Base-by-base conservation (phyloP, 2,113 vertebrate genomes). In the Phocoena phocoena region DNA sequence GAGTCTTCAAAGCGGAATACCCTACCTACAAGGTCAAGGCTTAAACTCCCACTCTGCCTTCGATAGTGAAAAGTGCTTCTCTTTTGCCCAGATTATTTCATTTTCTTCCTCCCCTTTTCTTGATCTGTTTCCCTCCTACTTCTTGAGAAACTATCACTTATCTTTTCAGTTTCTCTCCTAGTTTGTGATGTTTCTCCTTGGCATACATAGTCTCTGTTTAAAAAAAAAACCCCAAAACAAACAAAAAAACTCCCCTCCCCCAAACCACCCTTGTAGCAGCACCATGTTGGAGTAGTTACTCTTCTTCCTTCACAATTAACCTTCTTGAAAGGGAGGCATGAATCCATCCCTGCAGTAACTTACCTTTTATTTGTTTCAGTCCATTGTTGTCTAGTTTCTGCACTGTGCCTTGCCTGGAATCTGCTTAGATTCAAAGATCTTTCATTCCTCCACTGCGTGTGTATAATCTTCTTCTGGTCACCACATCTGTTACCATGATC, bases 191-290 rank as follows among this genome's bases (percentile, higher is more conserved):
- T 67, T 92, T 85, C 25, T 68, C 23, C 9, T 81, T 7, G 8
- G 44, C 31, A 2, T 25, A 1, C 6, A 2, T 18, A 33, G 21
- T 76, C 36, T 60, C 3, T 62, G 6, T 68, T 65, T 53, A 25
- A 15, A 21, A 33, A 41, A 12, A n/a, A 50, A 18, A 6, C 0
- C 53, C 53, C 33, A 53, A 26, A 67, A 25, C 31, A 31, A 5
- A 44, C 41, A 13, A 8, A 21, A 31, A 31, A 38, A 1, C 9
- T 55, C 2, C 8, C 15, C 3, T 71, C 23, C 12, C 18, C 58
- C 10, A 26, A 17, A 1, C 8, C 0, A 2, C 5, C 14, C 0
- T 38, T 15, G 8, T 1, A 8, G 31, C 13, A 14, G 47, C 10
- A 14, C 25, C 1, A 0, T 33, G 14, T 28, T 10, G 70, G 9